phyloP scores from a whole-genome alignment of 1,140 invertebrate genomes.

The Diabrotica virgifera region DNA sequence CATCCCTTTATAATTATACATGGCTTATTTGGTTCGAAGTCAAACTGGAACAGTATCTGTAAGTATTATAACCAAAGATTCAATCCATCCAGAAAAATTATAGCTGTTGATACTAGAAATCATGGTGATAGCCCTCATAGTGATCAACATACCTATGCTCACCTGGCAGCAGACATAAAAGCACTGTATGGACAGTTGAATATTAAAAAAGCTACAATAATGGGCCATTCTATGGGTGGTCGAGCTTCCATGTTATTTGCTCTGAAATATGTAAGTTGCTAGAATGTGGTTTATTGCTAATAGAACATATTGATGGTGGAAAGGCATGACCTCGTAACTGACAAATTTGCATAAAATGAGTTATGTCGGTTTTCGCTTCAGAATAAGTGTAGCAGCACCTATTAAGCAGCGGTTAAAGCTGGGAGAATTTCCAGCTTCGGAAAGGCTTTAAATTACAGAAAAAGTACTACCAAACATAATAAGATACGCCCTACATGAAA shows the following conservation, averaged over 20 bases:
- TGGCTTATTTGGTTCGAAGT: constrained; percentile 81
- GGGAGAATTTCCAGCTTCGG: no score
- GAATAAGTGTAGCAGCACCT: no score
- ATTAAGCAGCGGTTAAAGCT: no score
- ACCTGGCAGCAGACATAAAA: constrained; percentile 72
- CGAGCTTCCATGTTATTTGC: constrained; percentile 77
- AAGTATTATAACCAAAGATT: constrained; percentile 68
- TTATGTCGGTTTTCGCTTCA: no score
- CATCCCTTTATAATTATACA: constrained; percentile 78
- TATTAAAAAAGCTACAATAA: constrained; percentile 61
- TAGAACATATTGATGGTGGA: no score
- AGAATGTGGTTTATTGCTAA: neutral
- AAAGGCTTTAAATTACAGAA: no score
- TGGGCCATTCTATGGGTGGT: constrained; percentile 93
- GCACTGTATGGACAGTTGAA: constrained; percentile 60
- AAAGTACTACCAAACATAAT: no score
- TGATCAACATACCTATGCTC: constrained; percentile 64
- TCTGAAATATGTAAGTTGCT: constrained; percentile 49
- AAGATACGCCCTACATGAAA: no score
- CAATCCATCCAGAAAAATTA: constrained; percentile 60
- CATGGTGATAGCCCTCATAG: constrained; percentile 87
- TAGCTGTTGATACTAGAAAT: constrained; percentile 82
- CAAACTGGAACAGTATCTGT: constrained; percentile 78
- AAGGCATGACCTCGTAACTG: no score
- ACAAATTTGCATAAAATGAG: no score